phyloP scores from a whole-genome alignment of 2,888 invertebrate genomes.

The Alsophila aescularia region DNA sequence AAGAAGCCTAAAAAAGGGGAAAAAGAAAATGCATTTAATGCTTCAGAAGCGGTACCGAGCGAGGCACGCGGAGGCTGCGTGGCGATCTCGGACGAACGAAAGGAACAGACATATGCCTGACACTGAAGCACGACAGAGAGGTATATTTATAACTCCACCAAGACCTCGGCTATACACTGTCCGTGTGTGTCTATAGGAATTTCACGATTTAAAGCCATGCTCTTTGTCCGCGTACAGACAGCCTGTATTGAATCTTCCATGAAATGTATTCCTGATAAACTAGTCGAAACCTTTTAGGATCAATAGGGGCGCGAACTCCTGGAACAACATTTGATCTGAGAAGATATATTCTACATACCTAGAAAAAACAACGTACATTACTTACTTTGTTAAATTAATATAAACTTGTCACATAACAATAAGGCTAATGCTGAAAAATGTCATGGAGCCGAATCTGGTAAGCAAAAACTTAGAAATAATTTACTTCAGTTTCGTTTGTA shows the following conservation, averaged over 20 bases:
- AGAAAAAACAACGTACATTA: too few species aligned
- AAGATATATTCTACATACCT: too few species aligned
- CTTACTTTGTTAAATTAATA: too few species aligned
- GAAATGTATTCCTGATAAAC: slow-evolving; percentile 7
- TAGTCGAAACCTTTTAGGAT: background rate
- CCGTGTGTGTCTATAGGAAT: slow-evolving; percentile 50
- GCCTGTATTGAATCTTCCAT: slow-evolving; percentile 29
- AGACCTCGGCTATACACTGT: slow-evolving; percentile 36
- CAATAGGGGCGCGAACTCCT: background rate
- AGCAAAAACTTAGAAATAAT: background rate
- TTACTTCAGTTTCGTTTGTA: background rate
- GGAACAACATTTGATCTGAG: background rate
- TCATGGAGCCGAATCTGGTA: too few species aligned
- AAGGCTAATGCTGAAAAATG: too few species aligned
- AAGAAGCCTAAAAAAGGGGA: slow-evolving; percentile 45
- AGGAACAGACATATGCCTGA: slow-evolving; percentile 50
- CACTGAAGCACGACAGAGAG: slow-evolving; percentile 52
- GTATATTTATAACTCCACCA: slow-evolving; percentile 45
- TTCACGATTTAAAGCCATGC: slow-evolving; percentile 44
- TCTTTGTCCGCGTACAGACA: slow-evolving; percentile 35
- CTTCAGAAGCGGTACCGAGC: slow-evolving; percentile 61
- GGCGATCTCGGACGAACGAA: slow-evolving; percentile 47
- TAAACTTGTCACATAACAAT: too few species aligned
- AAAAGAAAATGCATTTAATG: slow-evolving; percentile 53
- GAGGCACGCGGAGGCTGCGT: slow-evolving; percentile 59